phyloP scores from a whole-genome alignment of 1,140 invertebrate genomes.

The Piezodorus guildinii region DNA sequence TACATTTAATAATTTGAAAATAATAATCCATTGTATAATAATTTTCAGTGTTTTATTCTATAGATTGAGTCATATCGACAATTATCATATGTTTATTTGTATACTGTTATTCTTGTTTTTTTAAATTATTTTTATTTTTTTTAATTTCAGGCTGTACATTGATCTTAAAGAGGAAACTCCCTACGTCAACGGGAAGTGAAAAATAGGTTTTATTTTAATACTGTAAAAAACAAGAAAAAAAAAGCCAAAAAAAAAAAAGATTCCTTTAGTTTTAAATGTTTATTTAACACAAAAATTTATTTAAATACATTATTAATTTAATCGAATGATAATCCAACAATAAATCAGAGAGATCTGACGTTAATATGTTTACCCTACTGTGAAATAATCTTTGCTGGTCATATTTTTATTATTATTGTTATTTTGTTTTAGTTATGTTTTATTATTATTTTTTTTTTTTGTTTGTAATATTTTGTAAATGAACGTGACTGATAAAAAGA shows the following conservation, averaged over 20 bases:
- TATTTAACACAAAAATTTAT: conserved; percentile 6
- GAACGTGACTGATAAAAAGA: conserved; percentile 3
- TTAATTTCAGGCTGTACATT: conserved; percentile 4
- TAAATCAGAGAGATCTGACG: background rate
- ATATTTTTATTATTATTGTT: conserved; percentile 4
- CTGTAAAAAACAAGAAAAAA: no score
- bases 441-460: no score
- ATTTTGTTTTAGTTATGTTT: conserved; percentile 1
- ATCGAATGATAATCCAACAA: background rate
- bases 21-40: no score
- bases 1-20: no score
- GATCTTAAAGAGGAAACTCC: conserved; percentile 2
- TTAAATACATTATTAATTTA: background rate
- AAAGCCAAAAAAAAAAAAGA: conserved; percentile 14
- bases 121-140: background rate
- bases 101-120: background rate
- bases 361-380: no score
- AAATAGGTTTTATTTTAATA: conserved; percentile 1
- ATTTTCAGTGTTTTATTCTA: no score
- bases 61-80: no score
- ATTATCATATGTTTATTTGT: background rate
- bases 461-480: conserved; percentile 5
- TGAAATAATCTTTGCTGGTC: background rate
- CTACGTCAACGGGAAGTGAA: conserved; percentile 10
- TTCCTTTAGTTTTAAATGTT: conserved; percentile 3